Base-by-base conservation (phyloP, 2,888 invertebrate genomes). In the Platerodrilus igneus region DNA sequence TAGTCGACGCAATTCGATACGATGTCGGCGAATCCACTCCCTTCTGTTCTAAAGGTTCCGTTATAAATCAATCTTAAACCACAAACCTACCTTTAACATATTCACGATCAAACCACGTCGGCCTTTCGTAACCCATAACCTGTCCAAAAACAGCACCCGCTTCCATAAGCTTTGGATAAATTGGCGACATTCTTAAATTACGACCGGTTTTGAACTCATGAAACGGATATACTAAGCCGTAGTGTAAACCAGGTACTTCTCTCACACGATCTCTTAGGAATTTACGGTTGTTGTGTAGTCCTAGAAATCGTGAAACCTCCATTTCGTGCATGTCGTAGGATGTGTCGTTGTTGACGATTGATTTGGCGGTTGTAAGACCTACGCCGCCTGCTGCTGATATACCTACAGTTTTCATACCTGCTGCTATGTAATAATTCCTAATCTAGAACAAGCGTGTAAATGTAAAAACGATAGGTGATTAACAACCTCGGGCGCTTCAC, bases 61-160 rank as follows among this genome's bases (percentile, higher is more conserved):
- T 34, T 8, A 18, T 7, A 7, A 19, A 15, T 14, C 10, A 8
- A n/a, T 16, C 6, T n/a, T 11, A 30, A 30, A 8, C n/a, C 9
- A 28, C n/a, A 26, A 16, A 18, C 22, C 50, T 48, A 74, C 73
- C 71, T 35, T 64, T 58, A 37, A 68, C 67, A 34, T 70, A 67
- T 8, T 69, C 64, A 15, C 70, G 68, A 55, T 89, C 84, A 62
- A 95, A 97, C 81, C 89, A 96, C 19, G 87, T 80, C 0, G 96
- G 94, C 46, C 96, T 73, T 66, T 97, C 97, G 64, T 96, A 97
- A 0, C 96, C 96, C 93, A 96, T 96, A 16, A 91, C 89, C 66
- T 96, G 95, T 0, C 93, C 92, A 64, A 97, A 97, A 4, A 93
- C 86, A 0, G 93, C 97, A 0, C 95, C 95, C 6, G 86, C 87